Base-by-base conservation (phyloP, 1,140 invertebrate genomes). In the Melipona quadrifasciata region DNA sequence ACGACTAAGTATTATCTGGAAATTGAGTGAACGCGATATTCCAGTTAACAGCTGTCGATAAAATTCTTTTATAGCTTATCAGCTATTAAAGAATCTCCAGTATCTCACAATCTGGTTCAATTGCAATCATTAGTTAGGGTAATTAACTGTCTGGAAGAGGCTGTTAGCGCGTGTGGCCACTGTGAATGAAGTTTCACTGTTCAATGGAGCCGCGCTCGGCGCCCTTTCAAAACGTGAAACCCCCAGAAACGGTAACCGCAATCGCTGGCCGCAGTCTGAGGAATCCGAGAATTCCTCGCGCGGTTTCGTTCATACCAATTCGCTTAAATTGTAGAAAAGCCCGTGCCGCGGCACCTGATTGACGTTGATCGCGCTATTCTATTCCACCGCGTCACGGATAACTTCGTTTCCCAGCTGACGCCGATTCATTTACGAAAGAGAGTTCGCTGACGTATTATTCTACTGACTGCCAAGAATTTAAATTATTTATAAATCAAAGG, bases 201-300 rank as follows among this genome's bases (percentile, higher is more conserved):
- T 24, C 19, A 65, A 27, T 27, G 27, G 27, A 82, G 27, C n/a
- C 71, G 64, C 16, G 67, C 16, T 80, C 75, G 27, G 19, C 14
- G 17, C 17, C 47, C 34, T 84, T 84, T 64, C 57, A 34, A 80
- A 80, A 64, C 68, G 55, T 17, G 19, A 65, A 80, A 57, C 84
- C 80, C n/a, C 47, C 31, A 57, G 79, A 55, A 86, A 71, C 51
- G 75, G 65, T 61, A 84, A 84, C 86, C 77, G 53, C 86, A 87
- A 84, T 77, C 61, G 86, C 61, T 58, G 11, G 31, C 55, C 51
- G 51, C 27, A 31, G 34, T 55, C 27, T 21, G 58, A 39, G 58
- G 47, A 72, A 78, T 86, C 73, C 58, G 47, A 53, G 65, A 84
- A 72, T 84, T 80, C 76, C 86, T 64, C 53, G 58, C 68, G 51